phyloP scores from a whole-genome alignment of 1,140 invertebrate species.

The Brachionus angularis region DNA sequence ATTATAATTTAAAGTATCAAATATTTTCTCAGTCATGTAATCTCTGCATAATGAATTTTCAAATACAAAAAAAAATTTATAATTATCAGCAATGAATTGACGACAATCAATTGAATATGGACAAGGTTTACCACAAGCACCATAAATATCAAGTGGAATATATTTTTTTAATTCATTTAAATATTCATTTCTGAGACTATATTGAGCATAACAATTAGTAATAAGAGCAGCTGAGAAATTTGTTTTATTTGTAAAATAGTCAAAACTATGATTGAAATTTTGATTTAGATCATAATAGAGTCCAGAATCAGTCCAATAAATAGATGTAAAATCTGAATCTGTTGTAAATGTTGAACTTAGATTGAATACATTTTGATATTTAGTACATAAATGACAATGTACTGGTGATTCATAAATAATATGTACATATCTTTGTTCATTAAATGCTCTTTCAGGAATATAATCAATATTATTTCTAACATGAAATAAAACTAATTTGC shows the following conservation, averaged over 20 bases:
- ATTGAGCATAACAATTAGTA: background rate
- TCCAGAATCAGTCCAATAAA: background rate
- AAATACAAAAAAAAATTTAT: conserved; percentile 44
- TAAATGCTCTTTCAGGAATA: background rate
- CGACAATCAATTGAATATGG: background rate
- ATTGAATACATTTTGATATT: background rate
- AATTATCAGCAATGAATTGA: background rate
- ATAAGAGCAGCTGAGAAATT: background rate
- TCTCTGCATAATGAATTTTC: conserved; percentile 44
- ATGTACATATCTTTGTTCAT: background rate
- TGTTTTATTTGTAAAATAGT: background rate
- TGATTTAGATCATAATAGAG: background rate
- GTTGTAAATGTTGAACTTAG: background rate
- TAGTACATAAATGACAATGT: background rate
- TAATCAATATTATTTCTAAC: background rate
- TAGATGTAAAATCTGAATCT: background rate
- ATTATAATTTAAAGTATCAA: background rate
- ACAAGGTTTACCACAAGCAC: background rate
- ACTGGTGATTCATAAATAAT: background rate
- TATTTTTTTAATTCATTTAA: background rate
- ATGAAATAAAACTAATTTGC: background rate
- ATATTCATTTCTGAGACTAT: background rate
- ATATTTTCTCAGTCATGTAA: conserved; percentile 45
- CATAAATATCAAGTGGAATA: background rate
- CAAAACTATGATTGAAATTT: background rate